Conservation (phyloP, 2,113 vertebrate species). For the Dicaeum eximium region DNA sequence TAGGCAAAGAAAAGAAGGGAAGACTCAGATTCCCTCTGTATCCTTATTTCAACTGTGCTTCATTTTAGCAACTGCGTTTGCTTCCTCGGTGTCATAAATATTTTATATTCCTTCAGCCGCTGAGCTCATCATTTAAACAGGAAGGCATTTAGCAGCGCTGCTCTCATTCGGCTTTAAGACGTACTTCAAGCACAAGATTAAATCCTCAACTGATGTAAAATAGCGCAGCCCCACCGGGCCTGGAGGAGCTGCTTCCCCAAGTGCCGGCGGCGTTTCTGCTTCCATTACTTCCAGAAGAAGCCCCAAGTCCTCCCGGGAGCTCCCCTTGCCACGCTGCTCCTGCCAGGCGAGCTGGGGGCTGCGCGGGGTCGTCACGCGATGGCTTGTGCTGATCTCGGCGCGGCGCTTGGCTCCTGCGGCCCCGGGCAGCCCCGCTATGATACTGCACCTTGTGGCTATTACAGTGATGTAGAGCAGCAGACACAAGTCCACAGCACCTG, state of each 20-base stretch:
- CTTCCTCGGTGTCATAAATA: slow-evolving; percentile 25
- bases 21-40: slow-evolving; percentile 15
- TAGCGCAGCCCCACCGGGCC: neutral
- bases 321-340: neutral
- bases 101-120: neutral
- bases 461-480: neutral
- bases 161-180: neutral
- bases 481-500: neutral
- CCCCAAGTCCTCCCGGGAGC: neutral
- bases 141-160: neutral
- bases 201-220: neutral
- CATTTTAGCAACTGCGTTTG: neutral
- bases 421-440: too few species aligned
- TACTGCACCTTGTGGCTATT: neutral
- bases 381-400: neutral
- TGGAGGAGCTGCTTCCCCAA: neutral
- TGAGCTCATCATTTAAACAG: slow-evolving; percentile 30
- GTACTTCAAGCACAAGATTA: neutral
- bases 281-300: neutral
- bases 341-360: neutral
- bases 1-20: neutral
- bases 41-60: slow-evolving; percentile 50
- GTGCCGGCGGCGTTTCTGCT: neutral
- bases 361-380: neutral
- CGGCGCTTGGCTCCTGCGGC: fast-evolving